Percentiles rank a stretch among this genome's conserved stretches.
Evolutionary conservation across 2,113 vertebrate species (phyloP).

Genomic region (Echinops telfairi): DNA sequence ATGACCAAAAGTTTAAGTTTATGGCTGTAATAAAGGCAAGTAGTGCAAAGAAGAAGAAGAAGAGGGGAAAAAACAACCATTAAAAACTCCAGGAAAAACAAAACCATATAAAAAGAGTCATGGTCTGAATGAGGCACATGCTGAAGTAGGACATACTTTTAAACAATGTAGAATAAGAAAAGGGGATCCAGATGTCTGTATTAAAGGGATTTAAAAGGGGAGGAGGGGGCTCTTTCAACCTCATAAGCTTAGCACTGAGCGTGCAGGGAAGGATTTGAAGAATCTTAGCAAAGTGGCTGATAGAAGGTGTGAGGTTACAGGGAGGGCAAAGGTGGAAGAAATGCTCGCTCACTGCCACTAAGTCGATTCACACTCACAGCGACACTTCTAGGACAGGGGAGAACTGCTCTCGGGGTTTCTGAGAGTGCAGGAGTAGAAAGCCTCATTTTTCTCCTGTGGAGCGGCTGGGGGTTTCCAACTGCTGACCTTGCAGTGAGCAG

Average conservation of each 20-base stretch:
- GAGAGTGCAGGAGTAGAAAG: too few relatives aligned
- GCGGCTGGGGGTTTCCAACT: too few relatives aligned
- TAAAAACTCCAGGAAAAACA: slow-evolving; percentile 55
- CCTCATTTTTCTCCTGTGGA: too few relatives aligned
- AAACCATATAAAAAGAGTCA: background rate
- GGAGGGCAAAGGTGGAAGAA: background rate
- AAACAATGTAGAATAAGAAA: background rate
- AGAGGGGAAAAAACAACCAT: background rate
- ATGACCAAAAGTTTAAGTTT: background rate
- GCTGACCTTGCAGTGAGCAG: too few relatives aligned
- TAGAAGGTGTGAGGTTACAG: background rate
- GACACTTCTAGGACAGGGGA: too few relatives aligned
- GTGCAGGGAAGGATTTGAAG: background rate
- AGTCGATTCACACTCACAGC: too few relatives aligned
- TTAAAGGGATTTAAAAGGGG: background rate
- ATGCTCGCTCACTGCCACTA: background rate
- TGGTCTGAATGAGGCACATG: background rate
- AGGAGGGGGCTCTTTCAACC: background rate
- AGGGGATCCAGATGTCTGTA: background rate
- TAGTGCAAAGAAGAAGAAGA: background rate
- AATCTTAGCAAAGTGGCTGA: background rate
- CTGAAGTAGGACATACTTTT: background rate
- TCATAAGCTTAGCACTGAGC: background rate
- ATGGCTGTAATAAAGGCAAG: slow-evolving; percentile 25
- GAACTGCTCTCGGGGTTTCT: too few relatives aligned